Base-by-base conservation (phyloP, 2,797 vertebrate genomes). In the Chloroceryle amazona region DNA sequence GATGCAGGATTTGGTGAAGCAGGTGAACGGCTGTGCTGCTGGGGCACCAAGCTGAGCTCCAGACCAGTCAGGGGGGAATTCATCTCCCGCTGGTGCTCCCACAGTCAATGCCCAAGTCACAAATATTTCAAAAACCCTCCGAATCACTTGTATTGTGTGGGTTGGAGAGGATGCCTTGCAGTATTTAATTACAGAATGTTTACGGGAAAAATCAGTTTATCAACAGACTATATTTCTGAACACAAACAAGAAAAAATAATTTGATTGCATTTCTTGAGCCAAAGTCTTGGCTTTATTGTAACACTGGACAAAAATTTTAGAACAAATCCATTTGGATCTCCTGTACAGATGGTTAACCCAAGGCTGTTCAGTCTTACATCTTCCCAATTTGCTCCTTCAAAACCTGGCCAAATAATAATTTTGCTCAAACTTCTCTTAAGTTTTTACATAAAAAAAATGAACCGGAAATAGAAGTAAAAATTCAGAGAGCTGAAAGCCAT, bases 11-110 rank as follows among this genome's bases (percentile, higher is more conserved):
- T n/a, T 29, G 73, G 51, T 15, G 55, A 46, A 31, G 37, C 47
- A 5, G 16, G 68, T 3, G 7, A 55, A 6, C 2, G 9, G 51
- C 63, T 3, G 2, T 1, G 33, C 22, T 26, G 41, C 29, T 0
- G 4, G 17, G 25, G 13, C 37, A 42, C 3, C 0, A 46, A 2
- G 1, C 1, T 1, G 1, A 21, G 42, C 68, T 44, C 71, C 3
- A n/a, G 26, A 54, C 82, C 78, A 20, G 63, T 39, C 44, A 37
- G 35, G 8, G 1, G 6, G 41, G 28, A 54, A 61, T 15, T 31
- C 70, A 14, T 62, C 60, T 57, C 33, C 16, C 37, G 3, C 1
- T 2, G 3, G 42, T 28, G 51, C 49, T 58, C 26, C 71, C 0
- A 3, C 26, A 8, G 10, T 5, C 60, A 26, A 6, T 21, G 54